Conservation (phyloP, 2,888 invertebrate species). For the Athetis lepigone region DNA sequence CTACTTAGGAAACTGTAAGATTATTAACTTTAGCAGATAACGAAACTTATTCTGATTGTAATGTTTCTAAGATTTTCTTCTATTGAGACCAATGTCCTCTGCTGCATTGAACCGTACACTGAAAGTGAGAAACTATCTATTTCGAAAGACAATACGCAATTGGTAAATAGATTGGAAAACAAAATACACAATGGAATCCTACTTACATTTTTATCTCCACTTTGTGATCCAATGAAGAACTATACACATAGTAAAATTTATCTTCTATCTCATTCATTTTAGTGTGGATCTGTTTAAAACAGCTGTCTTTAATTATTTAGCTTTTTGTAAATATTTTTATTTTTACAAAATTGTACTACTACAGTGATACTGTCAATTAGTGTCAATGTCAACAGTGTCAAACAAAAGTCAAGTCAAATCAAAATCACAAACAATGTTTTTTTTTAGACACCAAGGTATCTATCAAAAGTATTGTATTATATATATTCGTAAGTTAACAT, state of each 20-base stretch:
- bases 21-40: too few species aligned
- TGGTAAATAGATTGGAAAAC: conserved; percentile 6
- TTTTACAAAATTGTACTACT: too few species aligned
- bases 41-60: background rate
- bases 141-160: conserved; percentile 27
- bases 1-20: background rate
- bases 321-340: too few species aligned
- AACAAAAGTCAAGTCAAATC: too few species aligned
- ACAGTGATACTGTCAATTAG: too few species aligned
- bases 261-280: conserved; percentile 94
- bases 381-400: too few species aligned
- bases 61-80: background rate
- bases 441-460: background rate
- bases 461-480: too few species aligned
- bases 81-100: too few species aligned
- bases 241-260: conserved; percentile 96
- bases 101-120: background rate
- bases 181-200: conserved; percentile 15
- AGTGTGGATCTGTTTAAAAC: conserved; percentile 14
- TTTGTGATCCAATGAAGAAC: conserved; percentile 96
- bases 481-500: too few species aligned
- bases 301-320: conserved; percentile 57
- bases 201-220: conserved; percentile 98
- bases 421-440: too few species aligned
- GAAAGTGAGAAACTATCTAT: conserved; percentile 8